Evolutionary conservation across 1,140 invertebrate genomes (phyloP).

Genomic region (Pomphorhynchus laevis): DNA sequence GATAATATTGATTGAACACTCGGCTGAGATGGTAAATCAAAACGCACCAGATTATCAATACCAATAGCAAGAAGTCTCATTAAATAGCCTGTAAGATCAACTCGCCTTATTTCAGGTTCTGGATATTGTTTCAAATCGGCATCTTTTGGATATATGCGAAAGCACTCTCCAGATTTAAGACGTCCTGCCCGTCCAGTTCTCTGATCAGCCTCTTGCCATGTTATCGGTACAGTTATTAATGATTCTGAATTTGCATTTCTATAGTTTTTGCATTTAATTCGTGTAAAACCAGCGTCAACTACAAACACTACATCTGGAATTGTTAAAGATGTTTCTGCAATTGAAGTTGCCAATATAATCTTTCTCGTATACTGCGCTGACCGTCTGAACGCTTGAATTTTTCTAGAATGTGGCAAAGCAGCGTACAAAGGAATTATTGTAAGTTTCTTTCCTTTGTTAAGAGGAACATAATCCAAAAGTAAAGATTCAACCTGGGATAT

Average conservation of each 20-base stretch:
- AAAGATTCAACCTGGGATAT: slow-evolving; percentile 34
- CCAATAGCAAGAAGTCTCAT: slow-evolving; percentile 71
- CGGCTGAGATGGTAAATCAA: slow-evolving; percentile 31
- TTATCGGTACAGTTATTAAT: slow-evolving; percentile 42
- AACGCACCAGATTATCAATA: slow-evolving; percentile 38
- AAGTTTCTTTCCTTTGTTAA: slow-evolving; percentile 24
- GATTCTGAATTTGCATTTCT: slow-evolving; percentile 39
- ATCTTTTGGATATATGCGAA: slow-evolving; percentile 29
- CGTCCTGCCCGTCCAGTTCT: slow-evolving; percentile 59
- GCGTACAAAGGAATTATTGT: slow-evolving; percentile 62
- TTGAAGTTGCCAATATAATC: slow-evolving; percentile 70
- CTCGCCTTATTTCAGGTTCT: slow-evolving; percentile 61
- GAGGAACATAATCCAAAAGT: slow-evolving; percentile 16
- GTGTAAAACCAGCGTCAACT: slow-evolving; percentile 82
- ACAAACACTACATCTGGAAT: slow-evolving; percentile 55
- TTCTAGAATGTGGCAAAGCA: slow-evolving; percentile 37
- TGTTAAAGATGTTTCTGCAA: slow-evolving; percentile 75
- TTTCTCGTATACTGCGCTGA: slow-evolving; percentile 38
- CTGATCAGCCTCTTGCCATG: slow-evolving; percentile 54
- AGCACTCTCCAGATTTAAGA: slow-evolving; percentile 40
- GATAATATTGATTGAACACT: slow-evolving; percentile 48
- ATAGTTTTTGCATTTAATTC: slow-evolving; percentile 51
- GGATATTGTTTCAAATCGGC: slow-evolving; percentile 31
- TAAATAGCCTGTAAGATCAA: slow-evolving; percentile 42
- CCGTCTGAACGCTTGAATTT: slow-evolving; percentile 44